Conservation (phyloP, 64 coral and sea anemone genomes). For the Porites australiensis region DNA sequence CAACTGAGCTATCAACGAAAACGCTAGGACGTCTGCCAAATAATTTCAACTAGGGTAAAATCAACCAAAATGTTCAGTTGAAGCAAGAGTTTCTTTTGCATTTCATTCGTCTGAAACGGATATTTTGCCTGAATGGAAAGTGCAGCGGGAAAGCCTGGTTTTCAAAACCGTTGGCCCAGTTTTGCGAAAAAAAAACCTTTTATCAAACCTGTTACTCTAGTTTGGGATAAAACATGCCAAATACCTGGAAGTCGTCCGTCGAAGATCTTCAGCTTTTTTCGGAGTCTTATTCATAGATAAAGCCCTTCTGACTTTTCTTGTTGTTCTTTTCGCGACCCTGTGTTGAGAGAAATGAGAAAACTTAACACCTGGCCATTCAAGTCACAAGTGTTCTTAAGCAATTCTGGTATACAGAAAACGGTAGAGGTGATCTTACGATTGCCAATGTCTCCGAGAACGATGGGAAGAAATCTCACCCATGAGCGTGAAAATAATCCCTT, state of each 20-base stretch:
- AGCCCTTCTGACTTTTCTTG: conserved; percentile 89
- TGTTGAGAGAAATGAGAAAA: neutral
- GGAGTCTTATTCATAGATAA: conserved; percentile 98
- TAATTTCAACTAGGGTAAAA: too few relatives aligned
- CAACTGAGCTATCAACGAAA: neutral
- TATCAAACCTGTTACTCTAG: neutral
- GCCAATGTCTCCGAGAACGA: too few relatives aligned
- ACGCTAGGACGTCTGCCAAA: neutral
- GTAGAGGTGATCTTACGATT: too few relatives aligned
- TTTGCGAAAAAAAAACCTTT: neutral
- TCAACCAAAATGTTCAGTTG: too few relatives aligned
- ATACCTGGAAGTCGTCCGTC: conserved; percentile 93
- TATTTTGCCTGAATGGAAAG: too few relatives aligned
- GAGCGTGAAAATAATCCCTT: too few relatives aligned
- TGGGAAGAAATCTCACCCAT: too few relatives aligned
- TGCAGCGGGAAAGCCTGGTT: too few relatives aligned
- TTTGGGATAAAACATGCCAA: neutral
- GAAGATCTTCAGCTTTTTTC: conserved; percentile 64
- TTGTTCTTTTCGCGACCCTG: conserved; percentile 94
- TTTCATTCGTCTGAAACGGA: too few relatives aligned
- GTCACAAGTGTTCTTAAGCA: neutral
- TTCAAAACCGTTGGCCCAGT: too few relatives aligned
- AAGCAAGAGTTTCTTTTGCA: too few relatives aligned
- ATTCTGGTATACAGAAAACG: too few relatives aligned
- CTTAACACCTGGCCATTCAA: neutral